phyloP scores from a whole-genome alignment of 2,113 vertebrate species.

The Dromiciops gliroides region DNA sequence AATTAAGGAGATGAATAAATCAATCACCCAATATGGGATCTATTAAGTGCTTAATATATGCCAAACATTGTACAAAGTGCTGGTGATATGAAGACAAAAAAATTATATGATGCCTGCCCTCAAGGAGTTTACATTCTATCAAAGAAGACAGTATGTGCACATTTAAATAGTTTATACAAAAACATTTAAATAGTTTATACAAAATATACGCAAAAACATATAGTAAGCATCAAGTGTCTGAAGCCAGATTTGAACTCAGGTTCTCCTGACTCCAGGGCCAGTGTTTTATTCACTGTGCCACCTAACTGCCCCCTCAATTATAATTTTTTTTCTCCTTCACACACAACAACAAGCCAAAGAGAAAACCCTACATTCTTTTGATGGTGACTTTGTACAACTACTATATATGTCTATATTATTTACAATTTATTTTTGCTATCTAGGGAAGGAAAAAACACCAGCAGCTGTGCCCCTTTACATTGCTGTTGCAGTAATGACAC shows the following conservation, averaged over 20 bases:
- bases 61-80: neutral
- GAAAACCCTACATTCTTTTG: neutral
- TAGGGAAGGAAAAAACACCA: neutral
- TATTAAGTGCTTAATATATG: neutral
- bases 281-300: neutral
- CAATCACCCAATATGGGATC: neutral
- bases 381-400: neutral
- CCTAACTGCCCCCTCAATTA: neutral
- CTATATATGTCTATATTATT: neutral
- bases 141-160: no score
- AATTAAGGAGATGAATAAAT: neutral
- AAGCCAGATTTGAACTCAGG: no score
- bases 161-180: no score
- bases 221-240: no score
- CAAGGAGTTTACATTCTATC: no score
- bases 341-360: neutral
- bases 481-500: constrained; percentile 5
- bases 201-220: no score
- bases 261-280: no score
- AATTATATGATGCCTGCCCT: no score
- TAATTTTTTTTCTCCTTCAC: neutral
- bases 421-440: neutral
- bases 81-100: neutral
- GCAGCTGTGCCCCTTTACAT: neutral
- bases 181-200: no score